Percentiles rank a stretch among this genome's conserved stretches.
These are phyloP conservation scores for Mythimna albipuncta DNA, from an alignment of 2,888 invertebrate species.

Conservation along the genomic window DNA sequence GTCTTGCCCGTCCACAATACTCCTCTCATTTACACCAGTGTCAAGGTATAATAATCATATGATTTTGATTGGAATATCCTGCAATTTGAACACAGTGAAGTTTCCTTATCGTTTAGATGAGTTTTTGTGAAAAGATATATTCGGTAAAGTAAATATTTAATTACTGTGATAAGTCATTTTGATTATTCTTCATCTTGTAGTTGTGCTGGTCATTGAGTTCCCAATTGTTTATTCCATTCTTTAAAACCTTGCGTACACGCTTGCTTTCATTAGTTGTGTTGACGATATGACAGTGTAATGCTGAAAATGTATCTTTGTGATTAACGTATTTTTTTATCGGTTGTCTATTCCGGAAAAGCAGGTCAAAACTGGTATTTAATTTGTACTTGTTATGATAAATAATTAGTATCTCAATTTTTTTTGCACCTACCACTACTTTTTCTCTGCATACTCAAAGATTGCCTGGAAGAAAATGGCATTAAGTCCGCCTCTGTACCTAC, in stretches of 20 bases:
- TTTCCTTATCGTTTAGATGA: constrained; percentile 41
- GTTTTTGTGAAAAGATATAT: constrained; percentile 49
- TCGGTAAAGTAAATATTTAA: constrained; percentile 51
- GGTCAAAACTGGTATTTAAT: constrained; percentile 1
- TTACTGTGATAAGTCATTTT: constrained; percentile 32
- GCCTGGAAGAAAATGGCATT: no score
- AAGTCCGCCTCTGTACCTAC: no score
- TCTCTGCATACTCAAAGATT: no score
- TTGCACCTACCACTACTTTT: no score
- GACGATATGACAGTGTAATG: not conserved
- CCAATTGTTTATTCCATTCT: not conserved
- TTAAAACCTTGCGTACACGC: not conserved
- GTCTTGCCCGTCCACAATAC: constrained; percentile 34
- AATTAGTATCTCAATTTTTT: no score
- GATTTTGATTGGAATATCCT: constrained; percentile 41
- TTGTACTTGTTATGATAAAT: not conserved
- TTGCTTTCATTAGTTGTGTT: not conserved
- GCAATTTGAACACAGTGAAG: constrained; percentile 14
- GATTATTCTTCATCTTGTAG: constrained; percentile 17
- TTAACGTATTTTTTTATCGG: not conserved
- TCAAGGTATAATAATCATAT: constrained; percentile 28
- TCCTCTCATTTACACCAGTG: constrained; percentile 26
- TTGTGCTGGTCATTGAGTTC: not conserved
- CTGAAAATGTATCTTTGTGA: not conserved
- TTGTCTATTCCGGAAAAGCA: not conserved